Evolutionary conservation across 2,888 invertebrate species (phyloP).

Genomic region (Eupithecia inturbata): DNA sequence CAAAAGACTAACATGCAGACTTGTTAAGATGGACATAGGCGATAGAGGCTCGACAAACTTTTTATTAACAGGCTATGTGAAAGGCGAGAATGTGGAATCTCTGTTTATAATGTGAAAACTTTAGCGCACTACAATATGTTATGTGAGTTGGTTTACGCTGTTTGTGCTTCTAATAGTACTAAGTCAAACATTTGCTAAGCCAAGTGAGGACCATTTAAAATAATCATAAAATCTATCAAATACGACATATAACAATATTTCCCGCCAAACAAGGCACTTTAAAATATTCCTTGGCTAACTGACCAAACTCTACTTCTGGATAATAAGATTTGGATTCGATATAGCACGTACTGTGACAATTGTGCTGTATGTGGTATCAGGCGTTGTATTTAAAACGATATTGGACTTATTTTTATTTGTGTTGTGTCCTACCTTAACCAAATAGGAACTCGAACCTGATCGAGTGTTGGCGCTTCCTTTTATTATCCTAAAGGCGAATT

Average conservation of each 20-base stretch:
- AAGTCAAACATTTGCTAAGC: background rate
- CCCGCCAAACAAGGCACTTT: background rate
- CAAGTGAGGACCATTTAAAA: background rate
- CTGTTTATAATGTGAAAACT: conserved; percentile 10
- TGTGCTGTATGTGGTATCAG: background rate
- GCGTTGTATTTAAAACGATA: background rate
- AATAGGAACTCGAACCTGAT: background rate
- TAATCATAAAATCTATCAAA: background rate
- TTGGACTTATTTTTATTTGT: too few relatives aligned
- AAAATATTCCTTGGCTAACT: background rate
- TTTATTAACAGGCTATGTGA: conserved; percentile 28
- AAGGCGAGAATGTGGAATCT: conserved; percentile 24
- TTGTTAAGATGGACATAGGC: conserved; percentile 22
- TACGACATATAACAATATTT: background rate
- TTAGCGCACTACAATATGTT: background rate
- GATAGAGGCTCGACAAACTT: conserved; percentile 26
- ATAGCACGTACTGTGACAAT: background rate
- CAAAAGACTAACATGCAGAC: conserved; percentile 11
- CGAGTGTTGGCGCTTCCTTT: background rate
- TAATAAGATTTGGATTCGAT: background rate
- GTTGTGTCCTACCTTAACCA: too few relatives aligned
- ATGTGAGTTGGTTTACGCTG: background rate
- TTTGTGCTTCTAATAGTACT: background rate
- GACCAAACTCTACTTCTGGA: background rate
- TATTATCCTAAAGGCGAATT: background rate